Evolutionary conservation across 2,888 invertebrate genomes (phyloP), one percentile per base, ranked within the genome.

Genomic region (Hypomecis punctinalis): DNA sequence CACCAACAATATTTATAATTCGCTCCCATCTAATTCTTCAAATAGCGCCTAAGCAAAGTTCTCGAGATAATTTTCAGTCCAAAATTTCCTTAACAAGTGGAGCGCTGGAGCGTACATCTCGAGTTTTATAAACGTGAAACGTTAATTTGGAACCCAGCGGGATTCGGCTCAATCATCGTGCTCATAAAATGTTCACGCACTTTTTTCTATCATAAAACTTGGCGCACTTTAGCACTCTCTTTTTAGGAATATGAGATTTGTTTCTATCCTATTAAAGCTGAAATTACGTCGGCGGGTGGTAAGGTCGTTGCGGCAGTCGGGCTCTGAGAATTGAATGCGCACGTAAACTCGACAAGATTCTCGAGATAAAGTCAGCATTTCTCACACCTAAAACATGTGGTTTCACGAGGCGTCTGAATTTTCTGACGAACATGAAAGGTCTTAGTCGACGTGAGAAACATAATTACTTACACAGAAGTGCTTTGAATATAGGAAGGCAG

Each of bases 161-260:
- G 77, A 72, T 79, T 76, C 71, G 71, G 76, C 78, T 80, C 83
- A 80, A 84, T 82, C 83, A 80, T 80, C 78, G 70, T 67, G 53
- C 68, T 54, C 68, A 69, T 76, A 73, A 76, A 73, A 79, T 77
- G 61, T 73, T 74, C 70, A 66, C 63, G 59, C 68, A 77, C 65
- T 72, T 76, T 78, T 79, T 77, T 72, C 65, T 61, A 65, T 64
- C 68, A 67, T 71, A 71, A 72, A 70, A 73, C 68, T 67, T 66
- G 64, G 59, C 51, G 63, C 49, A 58, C 67, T 56, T 60, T 49
- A 58, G 53, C 61, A 54, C 13, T 60, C 49, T 46, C 8, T 36
- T 39, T n/a, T 33, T 13, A 40, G 37, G 45, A 68, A 54, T 10
- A 56, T 67, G 47, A 55, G 35, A 68, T 63, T 69, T 76, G 71